Evolutionary conservation across 2,113 vertebrate genomes (phyloP), one percentile per base, ranked within the genome.

Genomic region (Sterna hirundo): DNA sequence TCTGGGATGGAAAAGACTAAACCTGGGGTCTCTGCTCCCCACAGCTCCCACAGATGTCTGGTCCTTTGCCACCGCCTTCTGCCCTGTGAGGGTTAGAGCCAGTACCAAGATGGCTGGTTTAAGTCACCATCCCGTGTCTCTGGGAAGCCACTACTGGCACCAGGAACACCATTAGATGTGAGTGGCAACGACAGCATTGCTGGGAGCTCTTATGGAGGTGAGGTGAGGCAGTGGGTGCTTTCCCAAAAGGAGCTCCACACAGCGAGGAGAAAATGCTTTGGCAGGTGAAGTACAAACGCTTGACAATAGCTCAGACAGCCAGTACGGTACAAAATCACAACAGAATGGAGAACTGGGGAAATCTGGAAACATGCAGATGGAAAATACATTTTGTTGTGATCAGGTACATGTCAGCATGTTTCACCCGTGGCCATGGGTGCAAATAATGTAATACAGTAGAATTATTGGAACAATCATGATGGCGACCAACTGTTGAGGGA

Each of bases 161-260:
- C 0, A 78, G 22, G 20, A 55, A 26, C 38, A 51, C 26, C 42
- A n/a, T 36, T 27, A 30, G 34, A 18, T 3, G 0, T 34, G 13
- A 47, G 2, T 25, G 15, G 5, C 15, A 88, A 29, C 0, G 7
- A 12, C 23, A 89, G 17, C 18, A 13, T 20, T 1, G 2, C 11
- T 42, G 13, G 34, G n/a, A 92, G 7, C 6, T 47, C 2, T 12
- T 21, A 62, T 3, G 18, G 34, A 75, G 16, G 7, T 29, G 46
- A 69, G 72, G 57, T n/a, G 65, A 51, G 40, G 16, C 4, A 83
- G 16, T 8, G 72, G 6, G 6, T 51, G 4, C 13, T 96, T 74
- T 77, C 72, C 51, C 6, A 19, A 80, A 83, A 51, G 22, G 20
- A 62, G 5, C 5, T 81, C 15, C 20, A 47, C 21, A 42, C 7